Base-by-base conservation (phyloP, 2,888 invertebrate genomes). In the Drosophila incognita region DNA sequence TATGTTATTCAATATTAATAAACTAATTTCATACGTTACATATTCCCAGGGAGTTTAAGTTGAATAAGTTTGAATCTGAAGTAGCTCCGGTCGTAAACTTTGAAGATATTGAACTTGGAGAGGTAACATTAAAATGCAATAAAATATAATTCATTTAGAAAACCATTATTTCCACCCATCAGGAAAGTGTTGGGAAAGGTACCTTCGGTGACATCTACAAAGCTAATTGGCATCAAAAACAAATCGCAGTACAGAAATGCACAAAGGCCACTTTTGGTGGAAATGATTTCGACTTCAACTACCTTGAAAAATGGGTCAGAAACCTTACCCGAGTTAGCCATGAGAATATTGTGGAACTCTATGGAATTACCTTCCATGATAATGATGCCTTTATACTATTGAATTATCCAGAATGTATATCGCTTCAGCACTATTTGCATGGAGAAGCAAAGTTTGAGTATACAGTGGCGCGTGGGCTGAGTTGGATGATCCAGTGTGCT, bases 401-500 rank as follows among this genome's bases (percentile, higher is more conserved):
- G 36, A 36, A 46, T 8, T 53, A 27, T 18, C 33, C 49, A 5
- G 67, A 56, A 24, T 27, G 36, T n/a, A 29, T 42, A 21, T 52
- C 66, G 4, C 66, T 69, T n/a, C 1, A 35, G 2, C 1, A 27
- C 5, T 69, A 56, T 13, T 46, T 65, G 67, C 27, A 65, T 57
- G 65, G 51, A 24, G 21, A 11, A 7, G 51, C 57, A 10, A 8
- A 46, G 42, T 21, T 29, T 18, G 11, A 42, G 18, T 57, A 65
- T 33, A 27, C 51, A 21, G 29, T 56, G n/a, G 56, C 10, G 8
- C 18, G 5, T 2, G 54, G 24, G 13, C 7, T 58, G 3, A 42
- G 13, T 3, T 68, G 66, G 66, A 68, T 68, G 68, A 38, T 10
- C 1, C 67, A 68, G 27, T 65, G 27, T 21, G 18, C 51, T 29